Evolutionary conservation across 2,113 vertebrate genomes (phyloP).

Genomic region (Ardeotis arabs): DNA sequence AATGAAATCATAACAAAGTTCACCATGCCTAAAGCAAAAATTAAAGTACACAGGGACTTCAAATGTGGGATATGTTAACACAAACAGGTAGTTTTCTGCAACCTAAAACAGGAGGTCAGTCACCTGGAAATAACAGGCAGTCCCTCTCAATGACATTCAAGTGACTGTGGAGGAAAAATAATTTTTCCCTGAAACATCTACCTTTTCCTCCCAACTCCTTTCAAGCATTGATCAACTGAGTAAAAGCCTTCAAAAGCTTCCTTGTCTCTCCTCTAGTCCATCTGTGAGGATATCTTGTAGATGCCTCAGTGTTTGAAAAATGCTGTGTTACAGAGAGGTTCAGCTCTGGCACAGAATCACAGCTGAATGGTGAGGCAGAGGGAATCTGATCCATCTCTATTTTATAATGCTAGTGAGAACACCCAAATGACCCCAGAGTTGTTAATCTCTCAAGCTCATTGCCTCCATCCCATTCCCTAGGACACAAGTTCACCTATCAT

Average conservation of each 20-base stretch:
- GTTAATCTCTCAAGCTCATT: constrained; percentile 22
- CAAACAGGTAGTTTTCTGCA: not conserved
- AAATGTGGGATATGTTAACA: constrained; percentile 16
- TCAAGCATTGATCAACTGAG: not conserved
- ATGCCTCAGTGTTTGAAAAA: not conserved
- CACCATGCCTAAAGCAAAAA: not conserved
- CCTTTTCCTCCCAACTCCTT: not conserved
- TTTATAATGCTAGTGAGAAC: not conserved
- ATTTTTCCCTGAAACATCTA: not conserved
- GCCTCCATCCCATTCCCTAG: not conserved
- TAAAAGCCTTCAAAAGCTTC: not conserved
- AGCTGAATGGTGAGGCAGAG: not conserved
- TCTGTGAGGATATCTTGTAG: not conserved
- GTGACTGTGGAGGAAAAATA: not conserved
- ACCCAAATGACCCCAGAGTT: not conserved
- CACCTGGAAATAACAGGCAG: constrained; percentile 5
- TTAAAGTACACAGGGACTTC: not conserved
- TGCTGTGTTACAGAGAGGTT: not conserved
- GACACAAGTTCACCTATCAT: constrained; percentile 29
- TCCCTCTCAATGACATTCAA: not conserved
- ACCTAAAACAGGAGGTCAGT: not conserved
- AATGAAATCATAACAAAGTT: constrained; percentile 18
- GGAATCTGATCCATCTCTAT: not conserved
- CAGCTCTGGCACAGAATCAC: not conserved
- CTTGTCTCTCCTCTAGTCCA: not conserved